phyloP scores from a whole-genome alignment of 2,797 vertebrate genomes.

The Lacerta agilis region DNA sequence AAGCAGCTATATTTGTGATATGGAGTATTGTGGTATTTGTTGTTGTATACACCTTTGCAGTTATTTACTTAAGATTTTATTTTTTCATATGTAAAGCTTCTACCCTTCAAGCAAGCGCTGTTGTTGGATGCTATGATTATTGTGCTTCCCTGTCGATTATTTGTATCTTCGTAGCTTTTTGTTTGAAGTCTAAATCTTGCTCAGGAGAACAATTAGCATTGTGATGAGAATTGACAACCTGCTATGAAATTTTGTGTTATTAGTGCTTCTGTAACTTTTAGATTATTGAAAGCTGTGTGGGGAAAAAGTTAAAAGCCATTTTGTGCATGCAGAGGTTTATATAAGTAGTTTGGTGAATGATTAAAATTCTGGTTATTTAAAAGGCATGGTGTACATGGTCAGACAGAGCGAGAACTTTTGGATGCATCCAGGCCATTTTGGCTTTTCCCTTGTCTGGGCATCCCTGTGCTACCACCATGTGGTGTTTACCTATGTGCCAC shows the following conservation, averaged over 20 bases:
- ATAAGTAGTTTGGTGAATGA: neutral
- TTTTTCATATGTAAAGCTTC: neutral
- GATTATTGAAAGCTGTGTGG: neutral
- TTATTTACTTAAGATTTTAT: neutral
- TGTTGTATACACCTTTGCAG: neutral
- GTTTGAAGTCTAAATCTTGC: neutral
- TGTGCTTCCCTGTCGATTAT: neutral
- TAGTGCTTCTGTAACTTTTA: neutral
- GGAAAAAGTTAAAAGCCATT: neutral
- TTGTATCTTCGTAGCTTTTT: neutral
- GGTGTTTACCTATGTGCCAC: neutral
- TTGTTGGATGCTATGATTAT: neutral
- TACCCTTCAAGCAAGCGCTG: neutral
- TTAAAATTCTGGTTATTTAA: neutral
- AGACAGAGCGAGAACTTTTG: neutral
- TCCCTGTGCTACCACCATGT: neutral
- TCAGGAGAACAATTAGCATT: neutral
- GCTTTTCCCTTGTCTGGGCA: neutral
- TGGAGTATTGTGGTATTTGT: neutral
- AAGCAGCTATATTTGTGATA: neutral
- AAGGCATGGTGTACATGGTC: neutral
- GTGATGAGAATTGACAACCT: neutral
- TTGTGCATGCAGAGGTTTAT: neutral
- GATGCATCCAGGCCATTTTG: neutral
- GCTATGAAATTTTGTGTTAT: neutral